These are phyloP conservation scores for Podarcis raffonei DNA, from an alignment of 2,113 vertebrate genomes.

Conservation along the genomic window DNA sequence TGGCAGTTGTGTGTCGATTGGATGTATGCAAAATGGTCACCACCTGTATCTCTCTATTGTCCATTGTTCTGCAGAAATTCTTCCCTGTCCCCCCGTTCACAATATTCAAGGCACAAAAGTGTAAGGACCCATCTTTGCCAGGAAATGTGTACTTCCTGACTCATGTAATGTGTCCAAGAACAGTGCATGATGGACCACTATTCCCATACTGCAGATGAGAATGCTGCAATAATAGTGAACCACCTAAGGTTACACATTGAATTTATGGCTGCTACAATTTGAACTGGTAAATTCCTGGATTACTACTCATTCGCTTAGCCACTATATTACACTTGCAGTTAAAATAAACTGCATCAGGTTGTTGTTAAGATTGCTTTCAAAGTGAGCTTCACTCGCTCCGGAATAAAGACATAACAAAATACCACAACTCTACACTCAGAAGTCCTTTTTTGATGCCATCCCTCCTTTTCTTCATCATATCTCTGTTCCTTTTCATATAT, in stretches of 20 bases:
- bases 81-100: neutral
- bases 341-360: neutral
- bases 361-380: conserved; percentile 5
- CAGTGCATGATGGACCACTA: neutral
- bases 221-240: neutral
- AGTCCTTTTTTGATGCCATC: neutral
- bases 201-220: neutral
- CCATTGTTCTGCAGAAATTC: neutral
- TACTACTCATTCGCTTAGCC: neutral
- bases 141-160: neutral
- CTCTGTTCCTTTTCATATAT: neutral
- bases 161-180: neutral
- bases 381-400: conserved; percentile 17
- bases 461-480: neutral
- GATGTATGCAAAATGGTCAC: no score
- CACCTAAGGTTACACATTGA: neutral
- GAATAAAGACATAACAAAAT: conserved; percentile 36
- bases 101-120: neutral
- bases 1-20: no score
- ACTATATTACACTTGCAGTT: neutral
- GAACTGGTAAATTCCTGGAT: neutral
- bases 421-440: neutral
- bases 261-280: no score
- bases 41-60: neutral
- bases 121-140: neutral